Base-by-base conservation (phyloP, 2,797 vertebrate species). In the Triplophysa yarkandensis region DNA sequence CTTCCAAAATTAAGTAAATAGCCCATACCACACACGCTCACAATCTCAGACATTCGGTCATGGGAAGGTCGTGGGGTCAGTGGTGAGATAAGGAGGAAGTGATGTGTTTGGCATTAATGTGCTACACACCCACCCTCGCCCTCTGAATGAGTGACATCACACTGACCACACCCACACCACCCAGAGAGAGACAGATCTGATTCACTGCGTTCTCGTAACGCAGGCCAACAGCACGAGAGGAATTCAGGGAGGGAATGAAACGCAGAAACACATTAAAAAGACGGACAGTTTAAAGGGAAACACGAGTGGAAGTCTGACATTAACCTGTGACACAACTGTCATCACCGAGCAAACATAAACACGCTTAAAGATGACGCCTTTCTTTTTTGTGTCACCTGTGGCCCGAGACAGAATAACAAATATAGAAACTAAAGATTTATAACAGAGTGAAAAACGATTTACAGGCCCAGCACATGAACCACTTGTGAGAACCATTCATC, bases 271-370 rank as follows among this genome's bases (percentile, higher is more conserved):
- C 77, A 5, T 30, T 27, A 41, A 77, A 76, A 61, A 76, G 62
- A 81, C 65, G 68, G 80, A 78, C 82, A 86, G 64, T 44, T 43
- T 39, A 85, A 83, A 69, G 76, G 83, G 81, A 84, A 84, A 81
- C 87, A 85, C 84, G 84, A 83, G 68, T 82, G 86, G 80, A 85
- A 89, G 87, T 86, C 84, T 88, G 84, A 87, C 80, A 27, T 54
- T 54, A 54, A 19, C 21, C 13, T 19, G 23, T 54, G 50, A 54
- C 23, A 52, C 48, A 52, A 25, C 48, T 23, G 21, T 52, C 30
- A 23, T 23, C 30, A 17, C 21, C 25, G 54, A 36, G 52, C 63
- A 55, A 14, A 65, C 41, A n/a, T 39, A 39, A 39, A 39, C 36
- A 11, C 48, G 25, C 8, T 9, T 17, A 34, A 21, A 43, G 44